A percentile compares a stretch with the other conserved stretches of the same genome.
Evolutionary conservation across 2,113 vertebrate genomes (phyloP).

Genomic region (Edolisoma coerulescens): DNA sequence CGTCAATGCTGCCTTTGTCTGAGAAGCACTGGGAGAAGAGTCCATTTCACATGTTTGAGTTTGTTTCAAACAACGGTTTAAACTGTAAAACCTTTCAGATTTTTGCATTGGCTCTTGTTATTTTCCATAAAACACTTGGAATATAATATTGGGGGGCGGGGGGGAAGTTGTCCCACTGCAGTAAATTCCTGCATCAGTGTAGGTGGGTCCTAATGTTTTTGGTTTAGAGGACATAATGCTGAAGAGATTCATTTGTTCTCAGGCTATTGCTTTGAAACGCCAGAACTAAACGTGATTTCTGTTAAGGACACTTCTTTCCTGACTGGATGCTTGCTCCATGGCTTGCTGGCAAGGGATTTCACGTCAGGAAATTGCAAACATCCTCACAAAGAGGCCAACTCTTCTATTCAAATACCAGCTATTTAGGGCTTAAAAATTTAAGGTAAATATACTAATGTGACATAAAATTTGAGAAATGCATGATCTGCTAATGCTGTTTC

Average conservation of each 20-base stretch:
- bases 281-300: not conserved
- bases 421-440: not conserved
- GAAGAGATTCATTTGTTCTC: not conserved
- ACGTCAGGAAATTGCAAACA: not conserved
- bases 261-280: not conserved
- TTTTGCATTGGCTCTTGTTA: not conserved
- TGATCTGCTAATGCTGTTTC: not conserved
- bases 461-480: not conserved
- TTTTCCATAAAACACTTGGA: not conserved
- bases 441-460: not conserved
- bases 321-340: not conserved
- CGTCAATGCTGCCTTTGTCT: slow-evolving; percentile 32
- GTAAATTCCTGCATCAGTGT: not conserved
- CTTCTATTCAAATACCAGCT: not conserved
- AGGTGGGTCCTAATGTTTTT: not conserved
- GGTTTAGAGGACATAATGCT: not conserved
- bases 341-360: not conserved
- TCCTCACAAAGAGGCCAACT: not conserved
- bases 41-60: not conserved
- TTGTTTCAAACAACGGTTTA: not conserved
- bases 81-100: not conserved
- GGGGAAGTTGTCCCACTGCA: not conserved
- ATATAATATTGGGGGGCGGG: not conserved
- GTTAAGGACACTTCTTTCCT: not conserved
- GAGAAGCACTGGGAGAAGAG: not conserved